A percentile compares a stretch with the other conserved stretches of the same genome.
These are phyloP conservation scores for Plebejus anna DNA, from an alignment of 2,888 invertebrate species.

Conservation along the genomic window DNA sequence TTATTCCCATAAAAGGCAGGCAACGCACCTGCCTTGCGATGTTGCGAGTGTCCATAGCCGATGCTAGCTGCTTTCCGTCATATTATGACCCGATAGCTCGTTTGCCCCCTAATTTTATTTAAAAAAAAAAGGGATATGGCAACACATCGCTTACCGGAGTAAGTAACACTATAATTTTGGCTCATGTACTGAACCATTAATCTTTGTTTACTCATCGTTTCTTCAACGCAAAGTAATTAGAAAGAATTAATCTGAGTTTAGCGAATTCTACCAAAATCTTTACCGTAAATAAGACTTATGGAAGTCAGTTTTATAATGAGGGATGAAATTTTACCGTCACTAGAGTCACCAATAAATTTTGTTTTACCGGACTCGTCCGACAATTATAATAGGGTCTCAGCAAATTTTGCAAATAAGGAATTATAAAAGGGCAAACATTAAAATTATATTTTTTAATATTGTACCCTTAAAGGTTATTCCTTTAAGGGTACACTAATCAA, in stretches of 20 bases:
- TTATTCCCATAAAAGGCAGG: no score
- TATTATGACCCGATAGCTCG: no score
- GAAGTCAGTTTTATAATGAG: conserved; percentile 21
- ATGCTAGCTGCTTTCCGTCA: no score
- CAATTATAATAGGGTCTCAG: neutral
- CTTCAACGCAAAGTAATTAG: neutral
- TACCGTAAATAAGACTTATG: conserved; percentile 8
- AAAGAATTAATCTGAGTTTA: conserved; percentile 2
- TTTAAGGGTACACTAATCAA: no score
- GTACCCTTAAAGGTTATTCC: neutral
- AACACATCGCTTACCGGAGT: no score
- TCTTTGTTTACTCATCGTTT: neutral
- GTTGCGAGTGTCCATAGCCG: no score
- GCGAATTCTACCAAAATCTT: neutral
- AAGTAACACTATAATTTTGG: no score
- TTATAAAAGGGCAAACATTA: neutral
- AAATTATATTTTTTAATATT: neutral
- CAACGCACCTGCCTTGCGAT: no score
- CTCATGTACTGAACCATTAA: no score
- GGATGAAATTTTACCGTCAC: neutral
- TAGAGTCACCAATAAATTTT: neutral
- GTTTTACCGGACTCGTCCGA: neutral
- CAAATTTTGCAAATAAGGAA: neutral
- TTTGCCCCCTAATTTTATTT: no score
- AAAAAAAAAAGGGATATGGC: no score